phyloP scores from a whole-genome alignment of 2,888 invertebrate genomes.

The Mystacides longicornis region DNA sequence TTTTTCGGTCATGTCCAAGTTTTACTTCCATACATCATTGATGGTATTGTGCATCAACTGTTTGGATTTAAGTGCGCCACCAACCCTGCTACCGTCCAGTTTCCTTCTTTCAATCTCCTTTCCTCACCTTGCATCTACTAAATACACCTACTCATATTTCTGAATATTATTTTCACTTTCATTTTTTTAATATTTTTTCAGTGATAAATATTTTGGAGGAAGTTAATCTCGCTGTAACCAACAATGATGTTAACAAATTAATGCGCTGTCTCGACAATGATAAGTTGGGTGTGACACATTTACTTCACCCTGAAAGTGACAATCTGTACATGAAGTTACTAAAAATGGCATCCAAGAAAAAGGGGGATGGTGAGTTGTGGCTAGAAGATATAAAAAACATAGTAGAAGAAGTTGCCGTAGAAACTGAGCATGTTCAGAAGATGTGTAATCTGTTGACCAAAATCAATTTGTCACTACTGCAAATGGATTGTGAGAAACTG shows the following conservation, averaged over 20 bases:
- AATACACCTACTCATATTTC: too few species aligned
- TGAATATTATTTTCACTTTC: too few species aligned
- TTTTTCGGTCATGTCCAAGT: too few species aligned
- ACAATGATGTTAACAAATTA: constrained; percentile 45
- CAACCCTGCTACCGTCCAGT: too few species aligned
- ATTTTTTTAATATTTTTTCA: constrained; percentile 33
- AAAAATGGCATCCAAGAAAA: constrained; percentile 43
- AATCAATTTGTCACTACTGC: constrained; percentile 40
- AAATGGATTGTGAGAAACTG: constrained; percentile 34
- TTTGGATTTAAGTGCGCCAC: too few species aligned
- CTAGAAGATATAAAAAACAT: constrained; percentile 49
- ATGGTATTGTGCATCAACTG: too few species aligned
- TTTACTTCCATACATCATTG: too few species aligned
- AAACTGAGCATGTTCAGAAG: constrained; percentile 45
- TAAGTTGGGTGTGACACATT: constrained; percentile 39
- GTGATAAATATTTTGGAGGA: constrained; percentile 50
- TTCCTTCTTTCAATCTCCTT: too few species aligned
- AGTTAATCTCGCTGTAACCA: constrained; percentile 53
- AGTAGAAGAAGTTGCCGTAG: constrained; percentile 42
- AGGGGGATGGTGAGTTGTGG: constrained; percentile 53
- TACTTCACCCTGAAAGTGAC: constrained; percentile 43
- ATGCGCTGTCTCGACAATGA: constrained; percentile 44
- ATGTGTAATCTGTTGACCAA: constrained; percentile 42
- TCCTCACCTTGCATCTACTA: too few species aligned
- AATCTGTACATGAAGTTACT: constrained; percentile 48